Conservation (phyloP, 2,113 vertebrate genomes). For the Ochotona princeps region DNA sequence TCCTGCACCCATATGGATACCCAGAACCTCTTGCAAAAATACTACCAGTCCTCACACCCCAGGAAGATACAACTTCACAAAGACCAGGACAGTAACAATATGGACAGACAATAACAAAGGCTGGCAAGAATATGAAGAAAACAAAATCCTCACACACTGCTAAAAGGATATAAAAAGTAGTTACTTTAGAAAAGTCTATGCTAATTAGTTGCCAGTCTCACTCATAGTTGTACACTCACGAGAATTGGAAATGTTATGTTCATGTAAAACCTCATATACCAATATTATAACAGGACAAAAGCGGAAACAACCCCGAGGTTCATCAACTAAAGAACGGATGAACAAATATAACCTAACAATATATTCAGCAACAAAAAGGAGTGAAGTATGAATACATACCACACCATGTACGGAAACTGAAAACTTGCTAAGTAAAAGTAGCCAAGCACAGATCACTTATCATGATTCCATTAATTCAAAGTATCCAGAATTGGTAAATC, state of each 20-base stretch:
- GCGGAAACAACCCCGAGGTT: neutral
- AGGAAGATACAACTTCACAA: neutral
- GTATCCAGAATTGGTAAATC: neutral
- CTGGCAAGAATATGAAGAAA: neutral
- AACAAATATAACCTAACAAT: neutral
- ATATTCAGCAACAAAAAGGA: neutral
- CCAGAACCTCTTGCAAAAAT: no score
- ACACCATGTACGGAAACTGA: neutral
- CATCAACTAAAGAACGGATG: neutral
- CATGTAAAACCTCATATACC: neutral
- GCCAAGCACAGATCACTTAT: neutral
- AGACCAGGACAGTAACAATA: neutral
- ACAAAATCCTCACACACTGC: neutral
- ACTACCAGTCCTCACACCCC: neutral
- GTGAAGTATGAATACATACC: neutral
- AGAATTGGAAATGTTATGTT: neutral
- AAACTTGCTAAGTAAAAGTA: conserved; percentile 12
- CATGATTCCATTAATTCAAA: neutral
- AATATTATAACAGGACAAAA: conserved; percentile 14
- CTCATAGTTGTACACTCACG: neutral
- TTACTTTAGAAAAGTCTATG: neutral
- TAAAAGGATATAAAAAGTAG: neutral
- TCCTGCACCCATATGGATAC: no score
- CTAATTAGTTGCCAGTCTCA: neutral
- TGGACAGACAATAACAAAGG: neutral